These are phyloP conservation scores for Actinernus sp. DNA, from an alignment of 92 coral and sea anemone species.

Conservation along the genomic window DNA sequence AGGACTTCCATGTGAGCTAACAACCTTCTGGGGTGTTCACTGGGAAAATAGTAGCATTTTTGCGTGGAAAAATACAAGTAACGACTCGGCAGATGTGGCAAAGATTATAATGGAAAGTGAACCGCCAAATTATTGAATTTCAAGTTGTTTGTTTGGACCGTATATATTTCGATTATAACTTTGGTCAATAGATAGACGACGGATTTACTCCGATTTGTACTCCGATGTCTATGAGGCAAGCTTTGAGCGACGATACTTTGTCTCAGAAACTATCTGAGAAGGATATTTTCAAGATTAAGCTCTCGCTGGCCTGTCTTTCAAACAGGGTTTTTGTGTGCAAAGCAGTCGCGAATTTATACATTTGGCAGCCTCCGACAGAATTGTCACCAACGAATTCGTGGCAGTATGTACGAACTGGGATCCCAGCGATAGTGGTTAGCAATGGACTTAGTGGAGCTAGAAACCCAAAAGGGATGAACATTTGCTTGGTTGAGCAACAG, in stretches of 20 bases:
- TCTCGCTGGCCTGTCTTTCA: slow-evolving; percentile 92
- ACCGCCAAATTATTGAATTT: too few relatives aligned
- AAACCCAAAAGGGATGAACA: slow-evolving; percentile 88
- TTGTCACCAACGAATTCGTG: slow-evolving; percentile 78
- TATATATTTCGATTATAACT: too few relatives aligned
- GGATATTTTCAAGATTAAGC: slow-evolving; percentile 92
- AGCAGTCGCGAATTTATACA: slow-evolving; percentile 82
- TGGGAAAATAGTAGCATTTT: too few relatives aligned
- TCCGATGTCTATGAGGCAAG: slow-evolving; percentile 75
- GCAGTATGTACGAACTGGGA: slow-evolving; percentile 87
- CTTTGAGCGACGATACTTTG: slow-evolving; percentile 76
- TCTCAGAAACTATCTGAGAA: slow-evolving; percentile 75
- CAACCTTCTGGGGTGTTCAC: too few relatives aligned
- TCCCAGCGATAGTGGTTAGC: slow-evolving; percentile 89
- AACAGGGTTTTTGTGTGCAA: slow-evolving; percentile 95
- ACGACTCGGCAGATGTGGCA: too few relatives aligned
- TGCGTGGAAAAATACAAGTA: too few relatives aligned
- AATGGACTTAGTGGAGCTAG: slow-evolving; percentile 91
- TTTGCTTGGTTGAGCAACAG: slow-evolving; percentile 87
- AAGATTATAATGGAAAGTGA: too few relatives aligned
- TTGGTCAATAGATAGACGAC: too few relatives aligned
- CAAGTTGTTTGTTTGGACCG: too few relatives aligned
- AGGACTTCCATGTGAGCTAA: too few relatives aligned
- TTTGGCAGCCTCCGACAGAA: slow-evolving; percentile 80
- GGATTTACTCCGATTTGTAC: too few relatives aligned